Evolutionary conservation across 1,140 invertebrate species (phyloP).

Genomic region (Cydia fagiglandana): DNA sequence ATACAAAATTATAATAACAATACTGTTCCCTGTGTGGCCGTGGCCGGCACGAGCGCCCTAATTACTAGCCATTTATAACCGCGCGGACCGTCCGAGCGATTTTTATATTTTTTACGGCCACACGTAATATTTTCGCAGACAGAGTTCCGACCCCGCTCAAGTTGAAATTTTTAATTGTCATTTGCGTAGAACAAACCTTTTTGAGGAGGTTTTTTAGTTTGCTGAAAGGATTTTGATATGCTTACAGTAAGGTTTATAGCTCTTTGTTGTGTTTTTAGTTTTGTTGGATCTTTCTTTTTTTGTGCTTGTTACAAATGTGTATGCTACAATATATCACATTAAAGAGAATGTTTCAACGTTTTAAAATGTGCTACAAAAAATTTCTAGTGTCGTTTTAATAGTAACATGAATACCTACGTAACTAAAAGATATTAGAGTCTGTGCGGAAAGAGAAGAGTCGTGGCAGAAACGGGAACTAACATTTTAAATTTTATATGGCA

Average conservation of each 20-base stretch:
- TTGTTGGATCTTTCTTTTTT: neutral
- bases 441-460: no score
- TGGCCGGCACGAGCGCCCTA: slow-evolving; percentile 57
- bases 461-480: no score
- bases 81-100: slow-evolving; percentile 62
- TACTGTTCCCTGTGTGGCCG: slow-evolving; percentile 36
- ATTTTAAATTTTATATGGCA: no score
- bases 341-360: neutral
- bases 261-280: slow-evolving; percentile 16
- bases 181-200: slow-evolving; percentile 27
- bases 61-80: slow-evolving; percentile 72
- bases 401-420: neutral
- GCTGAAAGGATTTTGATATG: slow-evolving; percentile 11
- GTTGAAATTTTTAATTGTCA: slow-evolving; percentile 31
- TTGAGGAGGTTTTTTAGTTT: slow-evolving; percentile 27
- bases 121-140: slow-evolving; percentile 62
- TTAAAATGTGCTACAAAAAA: neutral
- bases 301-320: neutral
- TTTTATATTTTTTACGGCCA: slow-evolving; percentile 65
- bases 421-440: no score
- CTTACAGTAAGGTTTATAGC: neutral
- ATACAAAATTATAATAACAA: neutral
- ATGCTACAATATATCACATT: neutral
- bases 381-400: neutral
- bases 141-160: slow-evolving; percentile 33